Conservation (phyloP, 1,140 invertebrate species). For the Belonocnema kinseyi region DNA sequence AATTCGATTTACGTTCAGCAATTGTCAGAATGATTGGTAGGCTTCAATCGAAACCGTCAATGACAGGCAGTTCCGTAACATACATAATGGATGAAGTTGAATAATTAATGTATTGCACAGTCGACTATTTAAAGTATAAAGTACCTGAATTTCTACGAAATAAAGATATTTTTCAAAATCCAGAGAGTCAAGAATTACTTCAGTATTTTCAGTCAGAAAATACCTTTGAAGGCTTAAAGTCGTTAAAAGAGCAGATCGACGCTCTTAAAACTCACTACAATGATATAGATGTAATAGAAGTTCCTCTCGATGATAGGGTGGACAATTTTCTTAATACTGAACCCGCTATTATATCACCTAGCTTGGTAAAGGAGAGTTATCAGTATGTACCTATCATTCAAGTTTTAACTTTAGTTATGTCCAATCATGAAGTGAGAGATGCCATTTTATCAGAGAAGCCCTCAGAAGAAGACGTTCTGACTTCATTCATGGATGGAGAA, state of each 20-base stretch:
- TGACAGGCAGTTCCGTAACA: background rate
- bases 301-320: background rate
- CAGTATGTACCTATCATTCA: background rate
- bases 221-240: background rate
- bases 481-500: too few relatives aligned
- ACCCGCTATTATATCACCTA: background rate
- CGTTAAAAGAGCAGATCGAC: background rate
- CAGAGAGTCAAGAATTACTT: background rate
- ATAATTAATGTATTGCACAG: background rate
- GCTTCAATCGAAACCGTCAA: background rate
- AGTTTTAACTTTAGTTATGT: constrained; percentile 11
- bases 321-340: constrained; percentile 4
- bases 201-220: background rate
- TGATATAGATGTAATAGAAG: background rate
- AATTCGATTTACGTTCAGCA: background rate
- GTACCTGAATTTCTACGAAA: background rate
- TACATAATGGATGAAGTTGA: background rate
- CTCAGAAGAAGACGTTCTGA: background rate
- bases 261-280: background rate
- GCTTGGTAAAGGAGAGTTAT: background rate
- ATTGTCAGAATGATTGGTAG: background rate
- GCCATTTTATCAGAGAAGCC: background rate
- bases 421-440: background rate
- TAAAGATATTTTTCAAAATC: background rate
- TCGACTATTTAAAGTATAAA: background rate